phyloP scores from a whole-genome alignment of 2,888 invertebrate species.

The Campoletis raptor region DNA sequence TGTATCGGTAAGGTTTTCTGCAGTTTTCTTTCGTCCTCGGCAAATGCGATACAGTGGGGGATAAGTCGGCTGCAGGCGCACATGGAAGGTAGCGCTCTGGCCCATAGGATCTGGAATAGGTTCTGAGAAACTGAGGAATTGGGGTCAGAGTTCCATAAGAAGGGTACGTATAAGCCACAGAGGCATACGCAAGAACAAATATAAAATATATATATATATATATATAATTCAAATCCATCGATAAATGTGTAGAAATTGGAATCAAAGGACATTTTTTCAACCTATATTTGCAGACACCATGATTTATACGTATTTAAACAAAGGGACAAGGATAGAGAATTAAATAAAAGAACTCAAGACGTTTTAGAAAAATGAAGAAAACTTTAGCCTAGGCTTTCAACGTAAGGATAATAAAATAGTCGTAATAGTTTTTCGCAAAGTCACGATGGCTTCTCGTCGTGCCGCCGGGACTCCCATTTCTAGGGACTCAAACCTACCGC shows the following conservation, averaged over 20 bases:
- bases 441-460: slow-evolving; percentile 44
- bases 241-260: background rate
- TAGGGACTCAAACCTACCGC: slow-evolving; percentile 43
- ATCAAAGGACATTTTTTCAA: background rate
- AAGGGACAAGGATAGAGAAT: background rate
- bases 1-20: no score
- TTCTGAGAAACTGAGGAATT: no score
- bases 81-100: no score
- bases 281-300: background rate
- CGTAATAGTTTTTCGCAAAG: slow-evolving; percentile 62
- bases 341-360: background rate
- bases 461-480: slow-evolving; percentile 40
- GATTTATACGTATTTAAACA: background rate
- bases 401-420: slow-evolving; percentile 66
- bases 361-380: slow-evolving; percentile 6
- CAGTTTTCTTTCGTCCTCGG: no score
- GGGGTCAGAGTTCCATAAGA: no score
- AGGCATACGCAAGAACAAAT: no score
- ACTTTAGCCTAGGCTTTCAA: slow-evolving; percentile 52
- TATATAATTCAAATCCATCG: background rate
- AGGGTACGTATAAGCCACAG: no score
- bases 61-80: no score
- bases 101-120: no score
- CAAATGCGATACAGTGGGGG: no score
- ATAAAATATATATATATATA: no score